Conservation (phyloP, 2,113 vertebrate species). For the Colius striatus region DNA sequence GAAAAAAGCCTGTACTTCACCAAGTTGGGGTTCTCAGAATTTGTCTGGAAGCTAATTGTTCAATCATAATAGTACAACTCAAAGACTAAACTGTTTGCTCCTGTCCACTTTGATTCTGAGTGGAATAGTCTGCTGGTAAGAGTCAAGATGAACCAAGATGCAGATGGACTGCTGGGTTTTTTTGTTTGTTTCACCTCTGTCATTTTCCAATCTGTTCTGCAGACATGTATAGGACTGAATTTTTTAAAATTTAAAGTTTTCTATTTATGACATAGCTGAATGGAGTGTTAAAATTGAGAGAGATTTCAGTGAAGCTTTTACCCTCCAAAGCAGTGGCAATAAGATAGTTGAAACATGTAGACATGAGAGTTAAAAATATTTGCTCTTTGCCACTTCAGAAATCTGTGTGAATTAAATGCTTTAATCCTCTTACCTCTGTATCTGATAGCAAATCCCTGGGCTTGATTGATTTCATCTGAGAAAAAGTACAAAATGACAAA, state of each 20-base stretch:
- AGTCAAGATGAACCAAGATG: background rate
- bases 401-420: background rate
- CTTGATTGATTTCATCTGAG: slow-evolving; percentile 93
- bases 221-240: background rate
- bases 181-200: background rate
- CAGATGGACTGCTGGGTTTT: background rate
- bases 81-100: background rate
- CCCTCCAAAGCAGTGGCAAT: background rate
- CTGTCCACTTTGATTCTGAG: background rate
- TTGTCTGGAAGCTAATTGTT: background rate
- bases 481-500: slow-evolving; percentile 95
- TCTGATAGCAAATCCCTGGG: slow-evolving; percentile 91
- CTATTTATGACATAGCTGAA: background rate
- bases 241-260: background rate
- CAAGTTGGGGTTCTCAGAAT: background rate
- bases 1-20: background rate
- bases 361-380: background rate
- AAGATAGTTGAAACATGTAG: background rate
- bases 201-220: background rate
- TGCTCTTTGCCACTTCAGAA: background rate
- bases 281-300: background rate
- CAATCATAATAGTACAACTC: background rate
- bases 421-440: slow-evolving; percentile 83
- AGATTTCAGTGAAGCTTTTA: background rate
- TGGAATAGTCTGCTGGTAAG: background rate